Evolutionary conservation across 2,888 invertebrate species (phyloP).

Genomic region (Drosophila anceps): DNA sequence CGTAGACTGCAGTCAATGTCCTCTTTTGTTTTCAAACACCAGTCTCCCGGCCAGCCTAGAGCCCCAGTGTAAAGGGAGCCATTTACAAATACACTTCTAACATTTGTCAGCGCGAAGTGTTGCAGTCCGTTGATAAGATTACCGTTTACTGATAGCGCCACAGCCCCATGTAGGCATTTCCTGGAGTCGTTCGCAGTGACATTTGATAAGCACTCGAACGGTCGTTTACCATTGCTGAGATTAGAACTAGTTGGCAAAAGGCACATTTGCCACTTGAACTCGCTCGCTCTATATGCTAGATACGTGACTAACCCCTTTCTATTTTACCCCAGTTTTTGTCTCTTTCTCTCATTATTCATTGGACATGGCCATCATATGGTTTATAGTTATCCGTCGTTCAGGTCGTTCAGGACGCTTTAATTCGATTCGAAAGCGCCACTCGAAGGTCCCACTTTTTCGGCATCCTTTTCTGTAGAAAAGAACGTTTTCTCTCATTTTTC

Average conservation of each 20-base stretch:
- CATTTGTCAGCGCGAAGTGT: slow-evolving; percentile 73
- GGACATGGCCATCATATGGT: slow-evolving; percentile 10
- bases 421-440: slow-evolving; percentile 35
- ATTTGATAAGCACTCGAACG: slow-evolving; percentile 64
- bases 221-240: slow-evolving; percentile 57
- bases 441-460: slow-evolving; percentile 10
- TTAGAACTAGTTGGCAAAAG: slow-evolving; percentile 33
- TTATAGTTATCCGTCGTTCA: slow-evolving; percentile 8
- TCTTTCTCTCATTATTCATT: neutral
- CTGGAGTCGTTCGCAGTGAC: slow-evolving; percentile 47
- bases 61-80: neutral
- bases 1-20: slow-evolving; percentile 73
- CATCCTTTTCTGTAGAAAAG: slow-evolving; percentile 23
- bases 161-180: slow-evolving; percentile 44
- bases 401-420: slow-evolving; percentile 33
- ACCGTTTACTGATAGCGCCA: slow-evolving; percentile 54
- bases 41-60: slow-evolving; percentile 3
- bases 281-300: neutral
- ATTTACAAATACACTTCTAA: slow-evolving; percentile 60
- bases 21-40: slow-evolving; percentile 64
- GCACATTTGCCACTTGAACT: slow-evolving; percentile 44
- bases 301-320: slow-evolving; percentile 1
- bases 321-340: neutral
- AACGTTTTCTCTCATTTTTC: neutral
- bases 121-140: slow-evolving; percentile 67